Evolutionary conservation across 2,888 invertebrate genomes (phyloP).

Genomic region (Seira ritae): DNA sequence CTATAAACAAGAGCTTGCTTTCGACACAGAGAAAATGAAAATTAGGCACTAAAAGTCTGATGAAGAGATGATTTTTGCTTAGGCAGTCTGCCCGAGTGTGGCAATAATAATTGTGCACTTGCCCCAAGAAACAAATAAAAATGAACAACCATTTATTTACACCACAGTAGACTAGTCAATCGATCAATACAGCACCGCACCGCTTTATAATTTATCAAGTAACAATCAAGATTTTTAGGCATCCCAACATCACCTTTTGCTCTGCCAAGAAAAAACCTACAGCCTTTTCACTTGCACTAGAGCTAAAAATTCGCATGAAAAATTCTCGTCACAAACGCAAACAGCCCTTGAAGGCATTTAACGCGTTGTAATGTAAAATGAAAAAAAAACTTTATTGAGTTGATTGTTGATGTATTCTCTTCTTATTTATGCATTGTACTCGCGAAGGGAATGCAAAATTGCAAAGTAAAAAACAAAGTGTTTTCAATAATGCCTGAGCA

Average conservation of each 20-base stretch:
- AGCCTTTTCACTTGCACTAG: conserved; percentile 1
- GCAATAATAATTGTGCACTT: no score
- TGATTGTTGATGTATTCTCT: conserved; percentile 34
- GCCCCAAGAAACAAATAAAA: no score
- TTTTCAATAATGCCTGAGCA: not conserved
- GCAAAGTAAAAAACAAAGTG: not conserved
- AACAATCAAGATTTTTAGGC: not conserved
- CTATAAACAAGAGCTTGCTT: no score
- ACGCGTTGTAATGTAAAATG: not conserved
- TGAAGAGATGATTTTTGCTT: no score
- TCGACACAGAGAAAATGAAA: no score
- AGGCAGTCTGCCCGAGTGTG: no score
- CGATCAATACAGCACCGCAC: not conserved
- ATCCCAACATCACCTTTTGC: not conserved
- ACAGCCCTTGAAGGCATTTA: conserved; percentile 48
- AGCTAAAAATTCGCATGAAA: not conserved
- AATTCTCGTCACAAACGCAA: conserved; percentile 14
- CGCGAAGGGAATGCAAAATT: conserved; percentile 9
- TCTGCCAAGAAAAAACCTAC: not conserved
- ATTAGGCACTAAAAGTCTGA: no score
- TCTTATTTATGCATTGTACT: conserved; percentile 41
- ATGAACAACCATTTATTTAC: no score
- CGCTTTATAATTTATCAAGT: not conserved
- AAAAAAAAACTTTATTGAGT: conserved; percentile 18
- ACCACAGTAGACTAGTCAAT: not conserved